phyloP scores from a whole-genome alignment of 2,888 invertebrate species.

The Acheta domesticus region DNA sequence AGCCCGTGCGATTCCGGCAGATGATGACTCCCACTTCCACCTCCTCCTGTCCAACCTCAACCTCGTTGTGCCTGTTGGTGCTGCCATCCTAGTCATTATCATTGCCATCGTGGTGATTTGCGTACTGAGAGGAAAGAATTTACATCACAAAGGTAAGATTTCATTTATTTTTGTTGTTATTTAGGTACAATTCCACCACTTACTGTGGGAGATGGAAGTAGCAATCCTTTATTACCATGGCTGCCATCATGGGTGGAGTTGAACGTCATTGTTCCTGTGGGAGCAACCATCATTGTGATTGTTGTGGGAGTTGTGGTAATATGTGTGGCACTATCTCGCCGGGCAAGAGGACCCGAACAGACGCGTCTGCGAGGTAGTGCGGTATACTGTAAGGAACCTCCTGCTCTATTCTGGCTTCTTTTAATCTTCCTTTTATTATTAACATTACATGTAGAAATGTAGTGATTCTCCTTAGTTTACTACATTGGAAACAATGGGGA shows the following conservation, averaged over 20 bases:
- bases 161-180: slow-evolving; percentile 45
- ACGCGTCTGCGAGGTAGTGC: slow-evolving; percentile 73
- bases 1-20: slow-evolving; percentile 70
- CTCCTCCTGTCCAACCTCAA: slow-evolving; percentile 86
- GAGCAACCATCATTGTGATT: slow-evolving; percentile 85
- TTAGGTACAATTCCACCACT: slow-evolving; percentile 79
- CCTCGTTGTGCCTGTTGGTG: slow-evolving; percentile 90
- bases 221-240: slow-evolving; percentile 65
- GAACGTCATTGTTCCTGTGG: slow-evolving; percentile 84
- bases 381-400: slow-evolving; percentile 11
- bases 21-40: slow-evolving; percentile 77
- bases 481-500: not conserved
- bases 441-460: not conserved
- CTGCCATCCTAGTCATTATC: slow-evolving; percentile 86
- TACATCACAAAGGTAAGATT: slow-evolving; percentile 74
- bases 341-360: slow-evolving; percentile 63
- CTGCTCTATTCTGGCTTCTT: slow-evolving; percentile 3
- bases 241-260: slow-evolving; percentile 83
- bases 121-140: slow-evolving; percentile 81
- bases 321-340: slow-evolving; percentile 80
- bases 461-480: not conserved
- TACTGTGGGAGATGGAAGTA: slow-evolving; percentile 43
- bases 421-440: not conserved
- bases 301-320: slow-evolving; percentile 87
- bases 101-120: slow-evolving; percentile 91